phyloP scores from a whole-genome alignment of 2,888 invertebrate genomes.

The Siphlonurus alternatus region DNA sequence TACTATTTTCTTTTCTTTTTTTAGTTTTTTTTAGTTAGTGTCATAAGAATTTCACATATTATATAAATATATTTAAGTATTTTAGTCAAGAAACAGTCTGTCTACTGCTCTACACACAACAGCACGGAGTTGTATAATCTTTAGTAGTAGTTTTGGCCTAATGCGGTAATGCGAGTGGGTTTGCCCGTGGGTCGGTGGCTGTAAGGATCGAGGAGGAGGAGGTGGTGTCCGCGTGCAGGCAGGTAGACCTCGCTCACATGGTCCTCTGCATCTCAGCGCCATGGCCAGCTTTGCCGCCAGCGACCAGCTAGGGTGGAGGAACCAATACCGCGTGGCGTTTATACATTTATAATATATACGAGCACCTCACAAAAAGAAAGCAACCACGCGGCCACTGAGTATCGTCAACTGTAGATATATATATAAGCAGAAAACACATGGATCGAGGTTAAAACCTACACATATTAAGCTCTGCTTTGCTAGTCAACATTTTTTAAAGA shows the following conservation, averaged over 20 bases:
- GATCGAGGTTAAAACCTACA: not conserved
- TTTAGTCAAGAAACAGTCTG: too few species aligned
- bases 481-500: not conserved
- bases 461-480: not conserved
- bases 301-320: too few species aligned
- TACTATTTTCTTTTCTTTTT: too few species aligned
- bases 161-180: not conserved
- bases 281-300: too few species aligned
- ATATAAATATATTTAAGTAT: too few species aligned
- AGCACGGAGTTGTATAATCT: not conserved
- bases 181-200: not conserved
- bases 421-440: not conserved
- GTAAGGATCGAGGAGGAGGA: not conserved
- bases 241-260: not conserved
- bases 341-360: too few species aligned
- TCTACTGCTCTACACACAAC: not conserved
- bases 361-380: too few species aligned
- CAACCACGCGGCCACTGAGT: not conserved
- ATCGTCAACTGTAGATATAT: not conserved
- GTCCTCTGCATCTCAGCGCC: too few species aligned
- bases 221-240: not conserved
- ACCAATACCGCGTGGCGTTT: too few species aligned
- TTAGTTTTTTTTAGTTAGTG: too few species aligned
- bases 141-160: not conserved
- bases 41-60: too few species aligned